A percentile compares a stretch with the other conserved stretches of the same genome.
These are phyloP conservation scores for Troides oblongomaculatus DNA, from an alignment of 2,888 invertebrate genomes.

Conservation along the genomic window DNA sequence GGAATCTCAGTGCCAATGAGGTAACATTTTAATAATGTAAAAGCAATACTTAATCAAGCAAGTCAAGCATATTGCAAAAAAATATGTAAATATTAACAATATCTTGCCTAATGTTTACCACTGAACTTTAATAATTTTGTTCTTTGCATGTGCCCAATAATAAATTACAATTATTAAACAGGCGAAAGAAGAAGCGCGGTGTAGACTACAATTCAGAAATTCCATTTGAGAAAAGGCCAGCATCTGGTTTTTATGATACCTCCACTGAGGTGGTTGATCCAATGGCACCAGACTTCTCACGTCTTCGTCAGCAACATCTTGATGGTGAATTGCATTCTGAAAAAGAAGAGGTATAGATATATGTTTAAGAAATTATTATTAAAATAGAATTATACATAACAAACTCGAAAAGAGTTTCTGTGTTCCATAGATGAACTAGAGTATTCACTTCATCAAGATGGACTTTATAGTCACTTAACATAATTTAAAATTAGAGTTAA, in stretches of 20 bases:
- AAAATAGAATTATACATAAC: not conserved
- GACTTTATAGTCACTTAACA: no score
- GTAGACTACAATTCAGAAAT: conserved; percentile 99
- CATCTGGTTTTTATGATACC: conserved; percentile 97
- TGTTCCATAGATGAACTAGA: not conserved
- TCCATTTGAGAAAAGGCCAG: conserved; percentile 97
- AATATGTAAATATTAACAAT: no score
- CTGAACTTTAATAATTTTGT: not conserved
- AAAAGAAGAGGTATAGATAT: conserved; percentile 88
- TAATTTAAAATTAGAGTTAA: no score
- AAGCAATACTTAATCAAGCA: not conserved
- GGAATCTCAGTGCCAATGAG: conserved; percentile 86
- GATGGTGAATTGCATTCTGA: conserved; percentile 95
- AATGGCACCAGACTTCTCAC: conserved; percentile 92
- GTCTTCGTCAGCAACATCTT: conserved; percentile 93
- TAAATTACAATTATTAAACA: conserved; percentile 34
- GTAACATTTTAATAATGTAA: conserved; percentile 39
- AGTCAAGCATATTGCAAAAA: not conserved
- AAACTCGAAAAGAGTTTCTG: not conserved
- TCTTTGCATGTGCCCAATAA: not conserved
- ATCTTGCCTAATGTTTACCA: not conserved
- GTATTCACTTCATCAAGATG: not conserved
- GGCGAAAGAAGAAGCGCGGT: conserved; percentile 89
- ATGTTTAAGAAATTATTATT: not conserved
- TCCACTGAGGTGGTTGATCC: conserved; percentile 93